Evolutionary conservation across 2,888 invertebrate genomes (phyloP).

Genomic region (Suillia variegata): DNA sequence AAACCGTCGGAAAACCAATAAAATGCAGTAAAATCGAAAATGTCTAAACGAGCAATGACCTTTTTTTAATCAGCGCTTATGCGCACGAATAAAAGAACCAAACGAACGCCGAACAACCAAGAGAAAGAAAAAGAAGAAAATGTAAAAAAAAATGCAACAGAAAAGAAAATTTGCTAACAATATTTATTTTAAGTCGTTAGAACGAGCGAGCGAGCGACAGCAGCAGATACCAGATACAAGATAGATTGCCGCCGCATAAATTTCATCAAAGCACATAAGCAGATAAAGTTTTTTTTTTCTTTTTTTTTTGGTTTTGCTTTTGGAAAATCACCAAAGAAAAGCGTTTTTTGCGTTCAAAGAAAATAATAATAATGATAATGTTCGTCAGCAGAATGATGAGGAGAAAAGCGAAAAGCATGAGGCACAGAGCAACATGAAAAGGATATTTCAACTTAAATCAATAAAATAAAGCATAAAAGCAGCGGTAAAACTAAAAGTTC

Average conservation of each 20-base stretch:
- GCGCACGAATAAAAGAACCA: not conserved
- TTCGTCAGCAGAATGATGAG: conserved; percentile 23
- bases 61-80: conserved; percentile 19
- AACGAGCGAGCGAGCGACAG: not conserved
- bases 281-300: conserved; percentile 39
- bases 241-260: conserved; percentile 45
- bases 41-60: conserved; percentile 20
- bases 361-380: conserved; percentile 22
- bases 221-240: conserved; percentile 9
- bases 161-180: conserved; percentile 16
- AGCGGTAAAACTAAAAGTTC: conserved; percentile 9
- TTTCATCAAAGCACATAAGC: conserved; percentile 38
- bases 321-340: no score
- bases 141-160: no score
- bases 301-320: no score
- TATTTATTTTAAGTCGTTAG: conserved; percentile 20
- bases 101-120: not conserved
- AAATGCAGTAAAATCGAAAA: conserved; percentile 41
- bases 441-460: conserved; percentile 46
- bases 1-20: conserved; percentile 42
- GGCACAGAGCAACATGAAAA: not conserved
- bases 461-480: conserved; percentile 51
- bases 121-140: conserved; percentile 8
- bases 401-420: conserved; percentile 2
- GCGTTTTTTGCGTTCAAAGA: conserved; percentile 26